Evolutionary conservation across 1,140 invertebrate species (phyloP), one percentile per base, ranked within the genome.

Genomic region (Bombus consobrinus): DNA sequence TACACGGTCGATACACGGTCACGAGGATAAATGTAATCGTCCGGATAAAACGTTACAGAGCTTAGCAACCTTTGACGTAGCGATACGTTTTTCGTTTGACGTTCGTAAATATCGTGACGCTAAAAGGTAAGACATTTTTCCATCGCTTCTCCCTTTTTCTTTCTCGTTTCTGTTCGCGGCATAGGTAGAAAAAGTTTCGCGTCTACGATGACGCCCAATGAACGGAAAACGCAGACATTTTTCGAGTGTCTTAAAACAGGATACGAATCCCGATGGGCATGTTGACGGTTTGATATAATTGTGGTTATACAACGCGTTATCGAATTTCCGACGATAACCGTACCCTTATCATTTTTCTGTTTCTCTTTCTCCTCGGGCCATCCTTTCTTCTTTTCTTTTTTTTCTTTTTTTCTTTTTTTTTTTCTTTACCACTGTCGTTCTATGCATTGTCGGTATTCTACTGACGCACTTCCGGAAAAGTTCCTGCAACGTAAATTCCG

Each of bases 201-300:
- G 5, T 0, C 18, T 53, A 53, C 47, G 47, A 53, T 8, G 47
- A 53, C 47, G 5, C 18, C 5, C 18, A 53, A 53, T 53, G 47
- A 22, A 22, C 18, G 6, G 18, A 22, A 53, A 53, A 22, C 47
- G 18, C 47, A 53, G 18, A 73, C 28, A 13, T 47, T 53, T 15
- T 15, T 34, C 3, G 3, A 32, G 13, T 1, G 6, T 53, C 15
- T 34, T 6, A 18, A 18, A 32, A 32, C 28, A 6, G 47, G 34
- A 69, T 47, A 74, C 10, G 39, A 64, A 47, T 37, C 34, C 8
- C 83, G 68, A 78, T 53, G 72, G 72, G 43, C 6, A 1, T 64
- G 34, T 68, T 75, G 82, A 88, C 77, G 73, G 71, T 88, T 88
- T n/a, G 87, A 89, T 81, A 85, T 74, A 34, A 37, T 74, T 79